Evolutionary conservation across 2,797 vertebrate genomes (phyloP), one percentile per base, ranked within the genome.

Genomic region (Gymnodraco acuticeps): DNA sequence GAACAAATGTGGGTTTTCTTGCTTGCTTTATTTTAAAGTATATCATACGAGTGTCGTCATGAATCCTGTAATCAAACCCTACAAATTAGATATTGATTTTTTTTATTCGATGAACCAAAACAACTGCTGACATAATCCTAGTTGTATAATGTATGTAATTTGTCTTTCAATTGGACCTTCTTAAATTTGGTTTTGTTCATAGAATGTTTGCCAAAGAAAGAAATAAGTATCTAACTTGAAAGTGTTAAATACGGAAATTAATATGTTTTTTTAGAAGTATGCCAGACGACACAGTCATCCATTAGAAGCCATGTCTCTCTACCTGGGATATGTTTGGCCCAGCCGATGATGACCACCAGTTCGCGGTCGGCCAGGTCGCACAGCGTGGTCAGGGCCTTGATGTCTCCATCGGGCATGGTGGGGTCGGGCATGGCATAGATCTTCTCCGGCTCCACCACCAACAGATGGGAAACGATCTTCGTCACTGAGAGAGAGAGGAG

Each of bases 291-390:
- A 56, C 3, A 52, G 16, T 12, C 43, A 13, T 59, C 71, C 56
- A 56, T 73, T 23, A 50, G 53, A 63, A 20, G 46, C 7, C 23
- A 46, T n/a, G 15, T 41, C 60, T 81, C 27, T 87, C 93, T 94
- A 99, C 98, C 98, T 96, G 98, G 98, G 93, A 99, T 99, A 92
- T 99, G 97, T 91, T 99, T 99, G 82, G 98, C 98, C 98, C 98
- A 99, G 90, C 97, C 97, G 71, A 99, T 99, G 93, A 98, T 99
- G 93, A 99, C 96, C 86, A 99, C 98, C 46, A 99, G 95, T 83
- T 99, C 97, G 10, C 98, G 96, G 95, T 99, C 98, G 17, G 97
- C 97, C 91, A 99, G 94, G 92, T 99, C 98, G 84, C 98, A 99
- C 82, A 99, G 95, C 0, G 97, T 99, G 91, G 98, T 99, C 90